phyloP scores from a whole-genome alignment of 2,888 invertebrate genomes.

The Ophonus ardosiacus region DNA sequence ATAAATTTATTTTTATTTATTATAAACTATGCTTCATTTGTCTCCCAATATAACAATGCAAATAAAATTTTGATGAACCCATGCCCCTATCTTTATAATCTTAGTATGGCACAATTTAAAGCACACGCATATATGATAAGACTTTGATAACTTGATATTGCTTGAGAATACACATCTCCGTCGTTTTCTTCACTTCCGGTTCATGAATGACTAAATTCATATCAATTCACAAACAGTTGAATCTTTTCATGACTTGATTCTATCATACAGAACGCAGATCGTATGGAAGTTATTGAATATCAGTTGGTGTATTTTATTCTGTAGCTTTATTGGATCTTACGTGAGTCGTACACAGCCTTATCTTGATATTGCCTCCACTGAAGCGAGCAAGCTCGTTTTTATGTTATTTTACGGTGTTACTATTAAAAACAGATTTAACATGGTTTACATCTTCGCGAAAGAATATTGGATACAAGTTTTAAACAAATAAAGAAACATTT shows the following conservation, averaged over 20 bases:
- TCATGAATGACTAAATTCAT: conserved; percentile 26
- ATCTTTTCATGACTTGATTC: conserved; percentile 22
- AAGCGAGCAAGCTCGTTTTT: conserved; percentile 13
- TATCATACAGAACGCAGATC: not conserved
- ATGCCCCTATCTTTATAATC: not conserved
- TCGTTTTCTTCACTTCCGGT: conserved; percentile 4
- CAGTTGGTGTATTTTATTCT: conserved; percentile 38
- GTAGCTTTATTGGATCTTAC: conserved; percentile 38
- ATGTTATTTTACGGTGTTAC: conserved; percentile 42
- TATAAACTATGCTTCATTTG: too few relatives aligned
- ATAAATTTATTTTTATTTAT: too few relatives aligned
- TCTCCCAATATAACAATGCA: too few relatives aligned
- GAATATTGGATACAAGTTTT: not conserved
- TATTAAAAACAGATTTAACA: conserved; percentile 56
- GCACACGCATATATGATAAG: not conserved
- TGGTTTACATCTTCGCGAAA: not conserved
- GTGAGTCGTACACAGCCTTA: conserved; percentile 11
- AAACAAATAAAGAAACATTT: not conserved
- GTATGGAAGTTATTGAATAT: conserved; percentile 37
- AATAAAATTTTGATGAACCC: not conserved
- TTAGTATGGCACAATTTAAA: not conserved
- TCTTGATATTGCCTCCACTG: conserved; percentile 6
- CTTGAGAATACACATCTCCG: conserved; percentile 51
- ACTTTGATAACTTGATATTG: conserved; percentile 20
- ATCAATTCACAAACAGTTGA: conserved; percentile 21